phyloP scores from a whole-genome alignment of 2,113 vertebrate species.

The Colaptes auratus region DNA sequence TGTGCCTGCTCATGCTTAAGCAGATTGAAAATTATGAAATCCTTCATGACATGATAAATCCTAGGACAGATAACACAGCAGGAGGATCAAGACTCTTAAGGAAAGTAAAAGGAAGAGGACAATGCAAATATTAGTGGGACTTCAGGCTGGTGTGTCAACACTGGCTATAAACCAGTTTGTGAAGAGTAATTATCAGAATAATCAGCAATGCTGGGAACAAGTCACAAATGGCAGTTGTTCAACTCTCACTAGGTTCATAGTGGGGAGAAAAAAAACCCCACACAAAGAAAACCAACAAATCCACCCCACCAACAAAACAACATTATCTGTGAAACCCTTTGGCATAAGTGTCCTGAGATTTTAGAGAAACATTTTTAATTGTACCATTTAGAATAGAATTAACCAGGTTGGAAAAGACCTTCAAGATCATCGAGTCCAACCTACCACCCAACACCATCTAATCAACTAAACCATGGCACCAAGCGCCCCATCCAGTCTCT shows the following conservation, averaged over 20 bases:
- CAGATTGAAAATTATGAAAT: constrained; percentile 64
- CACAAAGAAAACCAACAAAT: background rate
- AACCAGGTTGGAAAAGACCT: too few species aligned
- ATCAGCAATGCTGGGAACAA: background rate
- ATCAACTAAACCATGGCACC: too few species aligned
- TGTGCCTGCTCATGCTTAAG: constrained; percentile 13
- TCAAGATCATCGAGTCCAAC: too few species aligned
- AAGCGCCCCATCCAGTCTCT: too few species aligned
- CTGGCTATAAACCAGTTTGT: background rate
- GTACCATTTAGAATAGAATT: background rate
- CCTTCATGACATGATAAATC: constrained; percentile 51
- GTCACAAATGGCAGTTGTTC: background rate
- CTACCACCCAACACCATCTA: too few species aligned
- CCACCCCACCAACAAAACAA: background rate
- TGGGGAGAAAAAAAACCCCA: background rate
- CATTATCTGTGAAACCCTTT: background rate
- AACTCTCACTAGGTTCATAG: background rate
- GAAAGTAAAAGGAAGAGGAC: constrained; percentile 2
- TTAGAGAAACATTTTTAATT: background rate
- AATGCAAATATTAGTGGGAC: constrained; percentile 22
- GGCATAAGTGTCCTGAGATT: background rate
- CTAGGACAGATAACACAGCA: constrained; percentile 41
- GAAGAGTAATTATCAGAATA: background rate
- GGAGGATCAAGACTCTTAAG: background rate
- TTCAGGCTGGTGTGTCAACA: background rate